phyloP scores from a whole-genome alignment of 1,140 invertebrate species.

The Calephelis nemesis region DNA sequence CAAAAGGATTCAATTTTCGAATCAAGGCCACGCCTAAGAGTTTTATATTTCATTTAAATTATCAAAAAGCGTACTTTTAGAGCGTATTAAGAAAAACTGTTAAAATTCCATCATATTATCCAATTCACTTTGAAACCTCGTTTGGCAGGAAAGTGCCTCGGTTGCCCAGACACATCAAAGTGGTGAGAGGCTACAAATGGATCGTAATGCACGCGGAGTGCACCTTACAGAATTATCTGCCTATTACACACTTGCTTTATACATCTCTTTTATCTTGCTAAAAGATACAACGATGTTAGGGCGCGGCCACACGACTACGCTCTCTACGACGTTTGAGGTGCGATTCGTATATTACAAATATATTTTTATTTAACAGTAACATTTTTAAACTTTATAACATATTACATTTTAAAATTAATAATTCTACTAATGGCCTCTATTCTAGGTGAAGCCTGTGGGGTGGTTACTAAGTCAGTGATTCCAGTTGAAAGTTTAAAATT shows the following conservation, averaged over 20 bases:
- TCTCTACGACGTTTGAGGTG: not conserved
- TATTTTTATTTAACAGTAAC: not conserved
- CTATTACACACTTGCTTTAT: constrained; percentile 75
- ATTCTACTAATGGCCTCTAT: no score
- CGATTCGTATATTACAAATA: not conserved
- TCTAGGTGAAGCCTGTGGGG: no score
- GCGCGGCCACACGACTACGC: constrained; percentile 24
- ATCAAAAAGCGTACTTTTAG: constrained; percentile 18
- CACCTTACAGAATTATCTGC: constrained; percentile 67
- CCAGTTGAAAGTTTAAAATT: no score
- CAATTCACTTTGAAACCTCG: constrained; percentile 32
- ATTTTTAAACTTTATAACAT: no score
- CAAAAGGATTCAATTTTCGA: constrained; percentile 7
- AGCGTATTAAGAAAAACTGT: constrained; percentile 34
- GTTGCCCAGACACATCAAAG: constrained; percentile 44
- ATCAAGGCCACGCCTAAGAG: constrained; percentile 9
- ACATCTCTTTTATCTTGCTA: constrained; percentile 61
- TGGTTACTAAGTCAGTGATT: no score
- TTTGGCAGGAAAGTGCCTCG: constrained; percentile 17
- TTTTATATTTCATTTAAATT: not conserved
- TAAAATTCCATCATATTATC: constrained; percentile 33
- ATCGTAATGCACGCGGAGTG: constrained; percentile 57
- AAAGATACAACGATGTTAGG: constrained; percentile 48
- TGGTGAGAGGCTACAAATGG: constrained; percentile 49
- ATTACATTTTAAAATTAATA: no score